Base-by-base conservation (phyloP, 2,888 invertebrate genomes). In the Clanis bilineata region DNA sequence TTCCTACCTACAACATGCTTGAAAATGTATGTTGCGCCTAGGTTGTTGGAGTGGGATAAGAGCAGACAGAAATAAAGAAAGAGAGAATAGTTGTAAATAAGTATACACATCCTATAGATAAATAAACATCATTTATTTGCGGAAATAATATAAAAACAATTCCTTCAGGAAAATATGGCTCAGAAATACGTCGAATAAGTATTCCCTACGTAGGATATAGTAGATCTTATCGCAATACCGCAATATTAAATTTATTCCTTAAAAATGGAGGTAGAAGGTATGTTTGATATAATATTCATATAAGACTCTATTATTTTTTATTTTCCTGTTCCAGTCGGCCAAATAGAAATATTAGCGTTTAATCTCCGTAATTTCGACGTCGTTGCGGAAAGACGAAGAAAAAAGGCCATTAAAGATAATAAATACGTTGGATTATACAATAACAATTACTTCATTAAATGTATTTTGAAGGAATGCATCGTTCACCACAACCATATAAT, bases 331-430 rank as follows among this genome's bases (percentile, higher is more conserved):
- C 63, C 82, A 93, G 92, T 93, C 64, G 92, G 91, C 22, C 92
- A 93, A 82, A 88, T 93, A 69, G 88, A 93, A 68, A 90, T 92
- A 61, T 69, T 93, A 67, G 77, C 86, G 3, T 92, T 83, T 70
- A 90, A 92, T 72, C 72, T 93, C 25, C 83, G 88, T 41, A 86
- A 92, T 67, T 88, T 92, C 63, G 77, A 84, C 61, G 45, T 74
- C 41, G 60, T 92, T 38, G 87, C 88, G 0, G 77, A 84, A 57
- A 75, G 88, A 56, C 76, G 76, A 43, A 78, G 70, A 25, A 64
- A 66, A 56, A 80, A 73, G 60, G 81, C 80, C 28, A 63, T 75
- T 21, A 67, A 36, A 21, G 66, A 68, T 23, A 67, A 68, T 44
- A 72, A 65, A 62, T 70, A 73, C 57, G 67, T 63, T 21, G 66